phyloP scores from a whole-genome alignment of 2,797 vertebrate genomes.

The Mormyrops attenuatus region DNA sequence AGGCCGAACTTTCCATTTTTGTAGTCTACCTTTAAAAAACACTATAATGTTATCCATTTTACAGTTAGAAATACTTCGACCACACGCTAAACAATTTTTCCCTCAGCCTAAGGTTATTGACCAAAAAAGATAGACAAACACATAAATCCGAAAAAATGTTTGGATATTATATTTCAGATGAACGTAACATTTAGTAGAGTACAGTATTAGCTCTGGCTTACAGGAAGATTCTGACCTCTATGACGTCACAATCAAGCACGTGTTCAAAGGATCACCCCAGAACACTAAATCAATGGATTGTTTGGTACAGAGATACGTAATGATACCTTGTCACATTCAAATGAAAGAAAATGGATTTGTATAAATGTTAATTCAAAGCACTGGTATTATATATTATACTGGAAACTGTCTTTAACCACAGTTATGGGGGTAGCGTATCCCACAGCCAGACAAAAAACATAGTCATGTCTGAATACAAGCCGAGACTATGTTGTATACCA shows the following conservation, averaged over 20 bases:
- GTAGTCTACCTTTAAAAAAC: not conserved
- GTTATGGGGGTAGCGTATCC: not conserved
- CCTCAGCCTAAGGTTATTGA: conserved; percentile 42
- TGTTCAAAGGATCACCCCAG: no score
- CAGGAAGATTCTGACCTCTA: not conserved
- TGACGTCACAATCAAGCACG: not conserved
- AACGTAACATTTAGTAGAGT: not conserved
- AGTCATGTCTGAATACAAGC: not conserved
- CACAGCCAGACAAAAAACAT: not conserved
- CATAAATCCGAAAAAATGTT: not conserved
- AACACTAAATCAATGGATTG: no score
- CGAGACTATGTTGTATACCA: not conserved
- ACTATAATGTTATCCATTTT: not conserved
- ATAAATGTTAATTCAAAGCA: not conserved
- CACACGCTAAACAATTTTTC: conserved; percentile 34
- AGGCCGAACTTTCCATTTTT: not conserved
- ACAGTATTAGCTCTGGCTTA: not conserved
- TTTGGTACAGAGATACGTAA: no score
- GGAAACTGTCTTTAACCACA: not conserved
- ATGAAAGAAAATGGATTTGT: conserved; percentile 4
- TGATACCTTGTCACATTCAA: not conserved
- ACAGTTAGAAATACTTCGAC: conserved; percentile 39
- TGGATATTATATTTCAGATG: not conserved
- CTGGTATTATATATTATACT: not conserved
- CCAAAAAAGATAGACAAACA: conserved; percentile 22